Base-by-base conservation (phyloP, 2,888 invertebrate genomes). In the Iphiclides podalirius region DNA sequence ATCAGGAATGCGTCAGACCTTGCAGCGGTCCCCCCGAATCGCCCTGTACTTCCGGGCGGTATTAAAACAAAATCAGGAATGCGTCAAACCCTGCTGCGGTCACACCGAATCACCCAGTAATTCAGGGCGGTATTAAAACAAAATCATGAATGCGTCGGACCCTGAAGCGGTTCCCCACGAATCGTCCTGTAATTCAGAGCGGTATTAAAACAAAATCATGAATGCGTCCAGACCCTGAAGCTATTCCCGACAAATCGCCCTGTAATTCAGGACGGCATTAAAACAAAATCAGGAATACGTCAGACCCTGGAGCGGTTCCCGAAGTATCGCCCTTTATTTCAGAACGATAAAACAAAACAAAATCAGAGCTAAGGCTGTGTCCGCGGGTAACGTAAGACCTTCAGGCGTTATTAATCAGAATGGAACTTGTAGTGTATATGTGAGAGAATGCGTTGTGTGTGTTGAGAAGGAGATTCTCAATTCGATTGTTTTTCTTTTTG, bases 71-170 rank as follows among this genome's bases (percentile, higher is more conserved):
- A n/a, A 44, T 35, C 35, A 17, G 31, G 65, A 60, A 4, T 41
- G 13, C 4, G 59, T 60, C 23, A 59, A 42, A 7, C 55, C 61
- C 54, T 83, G 81, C 6, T 89, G 62, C 0, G 89, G 89, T 0
- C 89, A 89, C 15, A 89, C 89, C 0, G 88, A 87, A 56, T 89
- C 89, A 1, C 88, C 89, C 89, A 89, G 71, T n/a, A n/a, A 31
- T 2, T 2, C 31, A 31, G 11, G 1, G n/a, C n/a, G 1, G 11
- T 31, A 4, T 31, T 31, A 20, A n/a, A n/a, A n/a, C n/a, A n/a
- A n/a, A n/a, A 44, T 35, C 35, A 17, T 16, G 65, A 60, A 4
- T 41, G 13, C 4, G 59, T 60, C 23, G 58, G 41, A 7, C 55
- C 61, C 54, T 83, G 81, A 7, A 89, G 62, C 0, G 89, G 89